phyloP scores from a whole-genome alignment of 2,888 invertebrate species.

The Arctia plantaginis region DNA sequence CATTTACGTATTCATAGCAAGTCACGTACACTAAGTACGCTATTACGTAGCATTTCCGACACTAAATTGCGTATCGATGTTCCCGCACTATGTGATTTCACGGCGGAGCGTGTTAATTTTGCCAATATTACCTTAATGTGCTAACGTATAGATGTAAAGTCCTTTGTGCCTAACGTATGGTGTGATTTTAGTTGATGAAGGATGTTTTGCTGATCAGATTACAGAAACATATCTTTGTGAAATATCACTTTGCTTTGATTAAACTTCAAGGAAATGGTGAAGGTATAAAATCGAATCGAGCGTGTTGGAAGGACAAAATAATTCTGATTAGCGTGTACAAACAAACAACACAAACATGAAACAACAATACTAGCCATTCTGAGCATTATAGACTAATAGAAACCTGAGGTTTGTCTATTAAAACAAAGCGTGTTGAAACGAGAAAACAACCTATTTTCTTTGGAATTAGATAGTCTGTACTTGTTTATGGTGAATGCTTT shows the following conservation, averaged over 20 bases:
- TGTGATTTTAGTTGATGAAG: conserved; percentile 7
- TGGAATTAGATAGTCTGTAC: not conserved
- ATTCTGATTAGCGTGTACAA: not conserved
- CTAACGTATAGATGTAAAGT: conserved; percentile 21
- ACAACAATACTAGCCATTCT: not conserved
- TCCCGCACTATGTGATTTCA: conserved; percentile 66
- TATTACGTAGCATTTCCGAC: conserved; percentile 56
- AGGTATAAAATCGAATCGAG: not conserved
- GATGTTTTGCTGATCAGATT: conserved; percentile 6
- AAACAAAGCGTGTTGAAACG: not conserved
- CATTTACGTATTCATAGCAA: conserved; percentile 55
- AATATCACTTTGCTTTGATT: conserved; percentile 8
- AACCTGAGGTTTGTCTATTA: not conserved
- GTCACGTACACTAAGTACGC: conserved; percentile 54
- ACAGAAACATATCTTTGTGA: conserved; percentile 2
- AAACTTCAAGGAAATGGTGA: not conserved
- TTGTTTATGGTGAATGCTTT: not conserved
- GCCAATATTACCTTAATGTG: conserved; percentile 57
- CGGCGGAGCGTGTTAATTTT: conserved; percentile 69
- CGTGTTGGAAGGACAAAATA: not conserved
- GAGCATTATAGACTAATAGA: not conserved
- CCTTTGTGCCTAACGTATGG: conserved; percentile 13
- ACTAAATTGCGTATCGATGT: conserved; percentile 70
- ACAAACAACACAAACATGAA: not conserved
- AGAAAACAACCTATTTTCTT: not conserved